Conservation (phyloP, 2,888 invertebrate genomes). For the Spodoptera littoralis region DNA sequence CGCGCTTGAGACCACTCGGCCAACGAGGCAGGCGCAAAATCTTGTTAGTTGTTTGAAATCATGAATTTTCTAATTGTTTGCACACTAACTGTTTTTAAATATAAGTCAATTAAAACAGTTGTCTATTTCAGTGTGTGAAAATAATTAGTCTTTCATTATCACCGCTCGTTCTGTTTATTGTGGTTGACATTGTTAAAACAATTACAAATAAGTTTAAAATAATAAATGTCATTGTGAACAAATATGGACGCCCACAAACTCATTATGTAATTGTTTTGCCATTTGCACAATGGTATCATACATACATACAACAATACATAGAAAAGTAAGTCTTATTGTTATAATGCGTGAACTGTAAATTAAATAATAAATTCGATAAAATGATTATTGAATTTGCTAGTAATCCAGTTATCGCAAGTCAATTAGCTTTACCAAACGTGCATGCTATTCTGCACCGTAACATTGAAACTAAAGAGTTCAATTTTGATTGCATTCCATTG, state of each 20-base stretch:
- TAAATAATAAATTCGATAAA: no score
- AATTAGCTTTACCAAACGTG: constrained; percentile 20
- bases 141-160: no score
- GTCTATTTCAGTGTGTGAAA: no score
- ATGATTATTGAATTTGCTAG: constrained; percentile 28
- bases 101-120: no score
- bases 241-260: background rate
- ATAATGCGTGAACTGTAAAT: no score
- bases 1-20: no score
- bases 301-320: background rate
- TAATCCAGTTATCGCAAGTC: constrained; percentile 25
- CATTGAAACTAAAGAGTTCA: constrained; percentile 18
- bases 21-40: no score
- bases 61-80: no score
- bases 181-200: no score
- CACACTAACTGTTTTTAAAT: no score
- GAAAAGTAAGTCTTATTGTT: constrained; percentile 13
- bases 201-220: background rate
- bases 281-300: constrained; percentile 6
- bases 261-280: constrained; percentile 9
- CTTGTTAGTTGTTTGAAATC: no score
- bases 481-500: constrained; percentile 12
- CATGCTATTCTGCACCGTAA: constrained; percentile 13
- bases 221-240: background rate
- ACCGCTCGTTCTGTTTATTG: no score